phyloP scores from a whole-genome alignment of 2,888 invertebrate genomes.

The Eretmocerus hayati region DNA sequence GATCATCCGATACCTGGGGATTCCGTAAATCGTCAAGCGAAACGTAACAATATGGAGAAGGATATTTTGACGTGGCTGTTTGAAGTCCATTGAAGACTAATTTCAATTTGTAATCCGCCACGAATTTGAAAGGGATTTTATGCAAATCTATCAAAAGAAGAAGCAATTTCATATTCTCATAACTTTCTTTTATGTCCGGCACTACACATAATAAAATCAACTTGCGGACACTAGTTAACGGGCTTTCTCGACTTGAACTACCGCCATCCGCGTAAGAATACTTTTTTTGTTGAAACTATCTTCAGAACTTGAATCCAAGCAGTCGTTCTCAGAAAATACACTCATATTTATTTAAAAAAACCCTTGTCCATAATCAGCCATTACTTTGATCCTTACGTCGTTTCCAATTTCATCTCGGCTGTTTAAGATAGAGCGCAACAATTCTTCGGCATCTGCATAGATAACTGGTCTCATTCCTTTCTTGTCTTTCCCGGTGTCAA shows the following conservation, averaged over 20 bases:
- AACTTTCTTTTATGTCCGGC: slow-evolving; percentile 9
- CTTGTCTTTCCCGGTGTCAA: slow-evolving; percentile 10
- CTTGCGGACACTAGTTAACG: slow-evolving; percentile 6
- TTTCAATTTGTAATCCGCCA: neutral
- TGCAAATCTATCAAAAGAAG: neutral
- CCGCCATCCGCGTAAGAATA: neutral
- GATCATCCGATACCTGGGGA: neutral
- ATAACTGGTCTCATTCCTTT: slow-evolving; percentile 4
- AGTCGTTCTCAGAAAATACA: neutral
- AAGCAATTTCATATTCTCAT: slow-evolving; percentile 2
- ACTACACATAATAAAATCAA: slow-evolving; percentile 12
- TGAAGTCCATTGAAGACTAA: neutral
- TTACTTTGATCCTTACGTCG: neutral
- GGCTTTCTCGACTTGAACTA: neutral
- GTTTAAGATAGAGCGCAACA: slow-evolving; percentile 6
- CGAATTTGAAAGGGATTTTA: neutral
- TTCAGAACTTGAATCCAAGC: too few relatives aligned
- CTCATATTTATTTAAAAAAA: neutral
- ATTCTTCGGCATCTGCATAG: slow-evolving; percentile 7
- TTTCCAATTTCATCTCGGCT: slow-evolving; percentile 5
- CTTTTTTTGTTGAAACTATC: neutral
- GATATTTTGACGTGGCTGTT: neutral
- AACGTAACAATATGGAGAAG: neutral
- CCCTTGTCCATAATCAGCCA: neutral
- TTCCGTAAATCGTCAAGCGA: neutral